A percentile compares a stretch with the other conserved stretches of the same genome.
These are phyloP conservation scores for Tyrannus savana DNA, from an alignment of 2,113 vertebrate genomes.

Conservation along the genomic window DNA sequence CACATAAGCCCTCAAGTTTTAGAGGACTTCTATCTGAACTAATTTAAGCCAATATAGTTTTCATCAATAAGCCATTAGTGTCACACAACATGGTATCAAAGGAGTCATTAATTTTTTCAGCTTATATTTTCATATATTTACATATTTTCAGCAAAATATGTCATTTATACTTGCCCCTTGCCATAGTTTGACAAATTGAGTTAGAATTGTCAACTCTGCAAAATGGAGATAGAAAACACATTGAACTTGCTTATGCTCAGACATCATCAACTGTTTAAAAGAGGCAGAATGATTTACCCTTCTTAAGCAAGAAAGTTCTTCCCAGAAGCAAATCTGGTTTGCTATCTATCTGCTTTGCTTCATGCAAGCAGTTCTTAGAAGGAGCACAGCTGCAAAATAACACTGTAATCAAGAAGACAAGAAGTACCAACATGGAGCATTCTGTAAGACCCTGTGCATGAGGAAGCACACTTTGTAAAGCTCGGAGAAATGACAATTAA, in stretches of 20 bases:
- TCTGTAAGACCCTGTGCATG: neutral
- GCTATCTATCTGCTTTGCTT: neutral
- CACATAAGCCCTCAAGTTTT: rapidly evolving
- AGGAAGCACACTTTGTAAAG: neutral
- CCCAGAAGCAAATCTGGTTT: neutral
- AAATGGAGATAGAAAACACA: neutral
- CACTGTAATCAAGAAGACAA: neutral
- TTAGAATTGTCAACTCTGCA: neutral
- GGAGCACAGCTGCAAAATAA: neutral
- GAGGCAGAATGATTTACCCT: neutral
- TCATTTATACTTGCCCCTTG: neutral
- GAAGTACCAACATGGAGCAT: neutral
- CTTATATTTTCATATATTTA: neutral
- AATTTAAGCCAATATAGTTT: neutral
- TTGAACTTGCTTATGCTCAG: neutral
- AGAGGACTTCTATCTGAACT: neutral
- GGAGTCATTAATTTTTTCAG: neutral
- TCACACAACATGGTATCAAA: neutral
- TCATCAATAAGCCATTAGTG: neutral
- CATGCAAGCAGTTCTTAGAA: neutral
- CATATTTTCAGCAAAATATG: neutral
- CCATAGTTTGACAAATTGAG: neutral
- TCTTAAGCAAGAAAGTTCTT: neutral
- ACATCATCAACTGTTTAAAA: neutral
- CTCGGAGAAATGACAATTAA: neutral